These are phyloP conservation scores for Clepsis dumicolana DNA, from an alignment of 2,888 invertebrate genomes.

Conservation along the genomic window DNA sequence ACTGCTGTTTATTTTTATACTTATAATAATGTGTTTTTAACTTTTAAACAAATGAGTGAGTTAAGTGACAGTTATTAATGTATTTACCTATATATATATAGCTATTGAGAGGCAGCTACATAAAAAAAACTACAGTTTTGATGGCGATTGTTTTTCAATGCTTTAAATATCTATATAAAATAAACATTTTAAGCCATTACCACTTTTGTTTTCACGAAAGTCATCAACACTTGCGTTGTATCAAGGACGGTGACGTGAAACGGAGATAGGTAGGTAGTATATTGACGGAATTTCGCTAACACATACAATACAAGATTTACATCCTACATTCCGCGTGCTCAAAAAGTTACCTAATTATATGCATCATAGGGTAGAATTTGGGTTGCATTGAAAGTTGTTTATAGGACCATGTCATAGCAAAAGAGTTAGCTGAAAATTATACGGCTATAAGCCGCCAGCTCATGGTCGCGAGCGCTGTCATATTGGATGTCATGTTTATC, in stretches of 20 bases:
- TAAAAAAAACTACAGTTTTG: too few relatives aligned
- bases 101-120: too few relatives aligned
- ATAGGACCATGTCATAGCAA: not conserved
- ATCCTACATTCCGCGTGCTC: not conserved
- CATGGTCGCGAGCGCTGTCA: not conserved
- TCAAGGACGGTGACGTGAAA: constrained; percentile 9
- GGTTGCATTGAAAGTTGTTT: not conserved
- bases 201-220: not conserved
- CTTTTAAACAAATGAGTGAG: too few relatives aligned
- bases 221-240: not conserved
- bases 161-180: not conserved
- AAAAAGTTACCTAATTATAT: not conserved
- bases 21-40: too few relatives aligned
- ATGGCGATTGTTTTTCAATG: too few relatives aligned
- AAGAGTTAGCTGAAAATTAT: not conserved
- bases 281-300: not conserved
- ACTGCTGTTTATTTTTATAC: too few relatives aligned
- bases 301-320: not conserved
- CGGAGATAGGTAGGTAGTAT: not conserved
- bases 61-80: not conserved
- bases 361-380: not conserved
- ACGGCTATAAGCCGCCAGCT: constrained; percentile 6
- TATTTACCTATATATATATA: too few relatives aligned
- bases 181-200: too few relatives aligned
- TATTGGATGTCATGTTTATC: constrained; percentile 36